Percentiles rank a stretch among this genome's conserved stretches.
Evolutionary conservation across 2,888 invertebrate species (phyloP).

Genomic region (Schizaphis graminum): DNA sequence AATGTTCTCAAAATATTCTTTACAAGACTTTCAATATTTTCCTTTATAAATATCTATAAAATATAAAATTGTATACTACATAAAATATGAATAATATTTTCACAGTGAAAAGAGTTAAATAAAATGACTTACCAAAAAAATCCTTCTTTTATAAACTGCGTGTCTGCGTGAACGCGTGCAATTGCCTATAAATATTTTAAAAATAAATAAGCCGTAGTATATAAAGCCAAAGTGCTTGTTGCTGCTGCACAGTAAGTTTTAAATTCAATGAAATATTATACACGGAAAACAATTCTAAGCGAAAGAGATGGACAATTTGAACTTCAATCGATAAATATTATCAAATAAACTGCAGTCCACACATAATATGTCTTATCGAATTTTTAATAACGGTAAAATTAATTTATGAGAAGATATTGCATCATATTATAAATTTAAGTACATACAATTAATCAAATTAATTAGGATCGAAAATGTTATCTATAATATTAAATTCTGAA

Average conservation of each 20-base stretch:
- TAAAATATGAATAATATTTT: background rate
- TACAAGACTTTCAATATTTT: no score
- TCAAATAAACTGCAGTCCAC: background rate
- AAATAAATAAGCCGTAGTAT: no score
- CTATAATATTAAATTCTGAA: background rate
- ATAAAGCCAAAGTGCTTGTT: background rate
- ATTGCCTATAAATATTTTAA: no score
- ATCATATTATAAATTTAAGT: background rate
- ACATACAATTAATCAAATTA: background rate
- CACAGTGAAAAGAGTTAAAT: no score
- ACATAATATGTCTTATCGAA: background rate
- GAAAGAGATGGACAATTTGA: background rate
- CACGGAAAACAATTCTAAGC: background rate
- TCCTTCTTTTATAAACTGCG: no score
- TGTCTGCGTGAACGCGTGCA: no score
- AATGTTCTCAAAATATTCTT: no score
- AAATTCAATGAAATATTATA: background rate
- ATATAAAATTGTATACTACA: background rate
- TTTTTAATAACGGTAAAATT: background rate
- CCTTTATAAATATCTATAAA: no score
- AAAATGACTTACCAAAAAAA: no score
- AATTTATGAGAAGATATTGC: background rate
- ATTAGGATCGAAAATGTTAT: background rate
- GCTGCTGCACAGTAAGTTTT: background rate
- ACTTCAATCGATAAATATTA: background rate